Evolutionary conservation across 2,888 invertebrate genomes (phyloP).

Genomic region (Tethea ocularis): DNA sequence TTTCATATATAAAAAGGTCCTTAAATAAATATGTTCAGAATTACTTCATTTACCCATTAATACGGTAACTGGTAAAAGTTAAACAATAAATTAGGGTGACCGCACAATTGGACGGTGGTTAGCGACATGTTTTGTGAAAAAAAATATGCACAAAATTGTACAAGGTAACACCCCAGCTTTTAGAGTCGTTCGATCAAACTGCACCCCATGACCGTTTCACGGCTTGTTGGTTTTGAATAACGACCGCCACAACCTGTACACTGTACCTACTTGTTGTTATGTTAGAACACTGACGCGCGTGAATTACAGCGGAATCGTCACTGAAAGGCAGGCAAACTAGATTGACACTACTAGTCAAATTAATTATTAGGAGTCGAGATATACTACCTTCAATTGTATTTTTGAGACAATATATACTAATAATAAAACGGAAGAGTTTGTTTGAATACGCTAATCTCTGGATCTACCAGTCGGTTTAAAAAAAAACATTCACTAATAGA

Average conservation of each 20-base stretch:
- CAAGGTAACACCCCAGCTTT: slow-evolving; percentile 10
- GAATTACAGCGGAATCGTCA: not conserved
- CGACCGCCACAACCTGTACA: slow-evolving; percentile 20
- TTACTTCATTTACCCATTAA: not conserved
- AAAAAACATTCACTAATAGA: too few relatives aligned
- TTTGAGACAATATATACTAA: too few relatives aligned
- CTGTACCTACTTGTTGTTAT: not conserved
- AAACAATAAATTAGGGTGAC: slow-evolving; percentile 4
- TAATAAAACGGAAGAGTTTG: too few relatives aligned
- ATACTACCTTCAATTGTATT: too few relatives aligned
- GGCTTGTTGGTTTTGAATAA: slow-evolving; percentile 42
- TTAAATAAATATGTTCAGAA: not conserved
- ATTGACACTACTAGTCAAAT: not conserved
- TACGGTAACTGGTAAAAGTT: not conserved
- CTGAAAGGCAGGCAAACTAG: too few relatives aligned
- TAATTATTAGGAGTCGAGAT: too few relatives aligned
- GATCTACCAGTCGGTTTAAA: too few relatives aligned
- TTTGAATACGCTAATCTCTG: too few relatives aligned
- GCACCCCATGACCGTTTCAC: slow-evolving; percentile 29
- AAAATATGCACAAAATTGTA: not conserved
- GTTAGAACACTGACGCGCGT: not conserved
- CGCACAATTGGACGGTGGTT: slow-evolving; percentile 1
- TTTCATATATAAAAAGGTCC: not conserved
- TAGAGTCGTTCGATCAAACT: slow-evolving; percentile 32
- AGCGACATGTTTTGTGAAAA: not conserved